Percentiles rank a stretch among this genome's conserved stretches.
These are phyloP conservation scores for Hafferia zeledoni DNA, from an alignment of 2,797 vertebrate genomes.

Conservation along the genomic window DNA sequence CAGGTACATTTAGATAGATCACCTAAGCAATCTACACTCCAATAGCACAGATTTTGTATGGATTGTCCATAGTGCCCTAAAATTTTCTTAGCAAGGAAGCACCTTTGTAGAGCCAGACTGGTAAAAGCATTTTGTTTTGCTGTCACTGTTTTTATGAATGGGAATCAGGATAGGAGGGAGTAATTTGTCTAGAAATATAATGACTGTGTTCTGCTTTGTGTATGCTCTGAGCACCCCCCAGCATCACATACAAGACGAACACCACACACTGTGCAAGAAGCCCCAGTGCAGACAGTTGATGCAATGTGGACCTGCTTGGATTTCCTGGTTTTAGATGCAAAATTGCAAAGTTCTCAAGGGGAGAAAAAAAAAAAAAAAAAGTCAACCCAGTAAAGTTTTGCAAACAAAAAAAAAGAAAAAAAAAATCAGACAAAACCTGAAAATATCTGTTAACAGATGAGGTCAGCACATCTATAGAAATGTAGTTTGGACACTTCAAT, in stretches of 20 bases:
- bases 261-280: not conserved
- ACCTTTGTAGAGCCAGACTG: not conserved
- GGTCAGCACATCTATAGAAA: not conserved
- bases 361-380: not conserved
- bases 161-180: not conserved
- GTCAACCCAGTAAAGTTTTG: not conserved
- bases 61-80: not conserved
- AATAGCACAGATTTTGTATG: not conserved
- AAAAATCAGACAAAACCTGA: not conserved
- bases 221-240: not conserved
- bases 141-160: not conserved
- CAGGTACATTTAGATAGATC: not conserved
- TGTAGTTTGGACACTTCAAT: not conserved
- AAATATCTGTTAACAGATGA: not conserved
- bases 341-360: not conserved
- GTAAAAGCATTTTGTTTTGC: not conserved
- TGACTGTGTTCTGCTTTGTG: not conserved
- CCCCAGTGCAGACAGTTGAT: not conserved
- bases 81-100: not conserved
- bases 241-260: not conserved
- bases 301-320: not conserved
- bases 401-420: not conserved
- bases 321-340: not conserved
- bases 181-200: not conserved
- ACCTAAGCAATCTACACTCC: not conserved